Conservation (phyloP, 2,113 vertebrate species). For the Ramphastos sulfuratus region DNA sequence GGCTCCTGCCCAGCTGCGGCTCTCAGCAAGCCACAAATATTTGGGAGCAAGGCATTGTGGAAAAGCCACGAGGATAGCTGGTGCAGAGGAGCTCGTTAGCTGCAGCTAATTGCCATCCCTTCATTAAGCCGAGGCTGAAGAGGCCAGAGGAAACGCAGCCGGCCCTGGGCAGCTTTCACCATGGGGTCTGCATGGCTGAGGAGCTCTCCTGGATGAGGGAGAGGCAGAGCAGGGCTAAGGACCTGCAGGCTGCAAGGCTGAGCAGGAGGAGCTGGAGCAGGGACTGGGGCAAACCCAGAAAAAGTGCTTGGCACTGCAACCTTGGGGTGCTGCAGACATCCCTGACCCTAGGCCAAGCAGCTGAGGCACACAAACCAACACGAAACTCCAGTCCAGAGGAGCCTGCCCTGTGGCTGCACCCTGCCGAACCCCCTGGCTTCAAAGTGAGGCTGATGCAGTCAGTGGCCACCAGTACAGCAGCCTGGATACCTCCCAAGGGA, state of each 20-base stretch:
- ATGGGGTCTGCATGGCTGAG: neutral
- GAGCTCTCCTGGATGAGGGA: fast-evolving
- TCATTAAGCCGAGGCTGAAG: neutral
- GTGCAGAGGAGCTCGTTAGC: neutral
- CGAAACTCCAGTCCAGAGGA: neutral
- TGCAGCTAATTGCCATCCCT: neutral
- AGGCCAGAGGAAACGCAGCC: neutral
- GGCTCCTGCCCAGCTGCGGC: neutral
- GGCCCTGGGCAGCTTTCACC: neutral
- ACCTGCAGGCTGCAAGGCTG: neutral
- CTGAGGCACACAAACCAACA: neutral
- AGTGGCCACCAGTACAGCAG: neutral
- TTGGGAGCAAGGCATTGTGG: neutral
- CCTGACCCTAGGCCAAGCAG: neutral
- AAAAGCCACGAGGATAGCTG: neutral
- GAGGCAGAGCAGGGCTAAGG: neutral
- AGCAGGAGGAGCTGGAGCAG: neutral
- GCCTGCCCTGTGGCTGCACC: neutral
- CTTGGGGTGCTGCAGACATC: neutral
- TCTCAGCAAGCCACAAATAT: neutral
- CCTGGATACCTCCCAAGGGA: fast-evolving
- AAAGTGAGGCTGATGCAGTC: neutral
- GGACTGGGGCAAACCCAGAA: neutral
- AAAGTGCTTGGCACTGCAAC: neutral
- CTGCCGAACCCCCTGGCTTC: neutral